Base-by-base conservation (phyloP, 2,113 vertebrate species). In the Abramis brama region DNA sequence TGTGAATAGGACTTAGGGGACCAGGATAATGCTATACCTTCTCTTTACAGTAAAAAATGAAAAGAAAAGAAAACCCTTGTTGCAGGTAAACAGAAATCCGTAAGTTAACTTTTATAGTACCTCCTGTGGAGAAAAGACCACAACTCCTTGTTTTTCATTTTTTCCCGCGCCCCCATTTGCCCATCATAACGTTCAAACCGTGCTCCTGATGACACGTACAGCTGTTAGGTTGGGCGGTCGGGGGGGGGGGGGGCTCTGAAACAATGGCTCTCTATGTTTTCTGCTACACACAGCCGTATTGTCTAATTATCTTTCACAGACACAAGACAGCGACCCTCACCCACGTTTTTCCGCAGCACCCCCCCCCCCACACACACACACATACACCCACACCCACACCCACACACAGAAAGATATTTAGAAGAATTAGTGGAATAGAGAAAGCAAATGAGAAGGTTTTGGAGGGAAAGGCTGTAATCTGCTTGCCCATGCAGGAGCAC, bases 381-480 rank as follows among this genome's bases (percentile, higher is more conserved):
- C 89, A 83, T 87, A 79, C 52, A n/a, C 30, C 6, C 57, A 11
- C 8, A 43, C 39, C 19, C 3, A 15, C 85, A 57, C 13, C 50
- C 89, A 83, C 87, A 79, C 52, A n/a, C 79, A 79, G 88, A 88
- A 87, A 90, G 83, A 89, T 82, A 88, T 59, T 84, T 85, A 82
- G 90, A 83, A 78, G 87, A 90, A 87, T 87, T 83, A 60, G 83
- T 55, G 64, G 15, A 75, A 33, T 68, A 73, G 78, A 86, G 68
- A 90, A 87, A 85, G 60, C 79, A 88, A 92, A 92, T 94, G 92
- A 93, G 93, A 92, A 91, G 88, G 52, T 87, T 86, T 93, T 92
- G 88, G 91, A 93, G 91, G 91, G 88, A 88, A 91, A 90, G 91
- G 33, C 89, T 90, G 88, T 94, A 95, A 95, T 95, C 94, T 94